Percentiles rank a stretch among this genome's conserved stretches.
Conservation (phyloP, 2,797 vertebrate species). For the Kryptopterus vitreolus region DNA sequence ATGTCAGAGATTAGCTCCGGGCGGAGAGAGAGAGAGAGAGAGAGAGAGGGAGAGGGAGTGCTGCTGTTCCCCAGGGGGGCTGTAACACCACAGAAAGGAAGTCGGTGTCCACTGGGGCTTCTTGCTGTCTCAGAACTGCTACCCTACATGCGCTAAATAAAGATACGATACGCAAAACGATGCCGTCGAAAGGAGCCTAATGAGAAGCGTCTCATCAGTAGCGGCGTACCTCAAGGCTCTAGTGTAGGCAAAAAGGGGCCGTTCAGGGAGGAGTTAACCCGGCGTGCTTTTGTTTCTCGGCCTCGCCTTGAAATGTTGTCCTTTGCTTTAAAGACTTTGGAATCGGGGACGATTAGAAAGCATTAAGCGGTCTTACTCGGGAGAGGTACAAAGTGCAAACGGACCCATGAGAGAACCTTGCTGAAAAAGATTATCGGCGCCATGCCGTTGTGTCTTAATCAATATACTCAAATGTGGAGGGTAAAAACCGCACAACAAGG, state of each 20-base stretch:
- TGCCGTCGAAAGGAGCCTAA: not conserved
- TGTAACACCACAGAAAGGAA: not conserved
- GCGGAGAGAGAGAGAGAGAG: no score
- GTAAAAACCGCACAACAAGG: not conserved
- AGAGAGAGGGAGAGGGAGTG: no score
- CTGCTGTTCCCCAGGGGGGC: not conserved
- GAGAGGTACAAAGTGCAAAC: not conserved
- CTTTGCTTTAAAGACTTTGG: not conserved
- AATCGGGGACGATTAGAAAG: not conserved
- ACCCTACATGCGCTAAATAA: not conserved
- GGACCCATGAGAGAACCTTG: not conserved
- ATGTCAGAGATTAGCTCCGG: not conserved
- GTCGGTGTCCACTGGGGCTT: conserved; percentile 1
- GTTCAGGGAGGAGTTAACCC: not conserved
- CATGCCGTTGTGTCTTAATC: not conserved
- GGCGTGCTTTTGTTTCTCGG: not conserved
- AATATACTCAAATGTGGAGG: not conserved
- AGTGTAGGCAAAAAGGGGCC: not conserved
- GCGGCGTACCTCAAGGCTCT: not conserved
- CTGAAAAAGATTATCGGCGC: not conserved
- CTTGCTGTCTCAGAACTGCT: not conserved
- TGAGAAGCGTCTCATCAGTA: not conserved
- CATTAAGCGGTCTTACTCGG: not conserved
- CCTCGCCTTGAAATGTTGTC: not conserved
- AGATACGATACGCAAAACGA: not conserved